phyloP scores from a whole-genome alignment of 2,888 invertebrate species.

The Brenthis daphne region DNA sequence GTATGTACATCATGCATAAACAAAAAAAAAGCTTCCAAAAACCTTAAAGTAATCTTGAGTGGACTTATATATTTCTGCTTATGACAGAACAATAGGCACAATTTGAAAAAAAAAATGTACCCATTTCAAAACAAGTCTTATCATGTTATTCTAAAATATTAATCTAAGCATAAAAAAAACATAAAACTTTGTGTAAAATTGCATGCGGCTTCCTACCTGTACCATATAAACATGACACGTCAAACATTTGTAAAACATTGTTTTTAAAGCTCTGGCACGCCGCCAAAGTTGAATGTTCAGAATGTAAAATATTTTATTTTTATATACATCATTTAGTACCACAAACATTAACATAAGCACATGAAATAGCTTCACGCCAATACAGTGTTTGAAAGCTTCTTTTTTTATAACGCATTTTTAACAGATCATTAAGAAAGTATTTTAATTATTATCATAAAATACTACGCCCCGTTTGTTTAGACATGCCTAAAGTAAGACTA shows the following conservation, averaged over 20 bases:
- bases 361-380: constrained; percentile 21
- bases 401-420: constrained; percentile 15
- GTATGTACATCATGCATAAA: too few relatives aligned
- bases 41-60: neutral
- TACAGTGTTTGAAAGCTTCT: constrained; percentile 9
- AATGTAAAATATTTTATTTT: constrained; percentile 43
- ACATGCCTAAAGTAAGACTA: neutral
- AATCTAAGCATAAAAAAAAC: constrained; percentile 13
- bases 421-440: constrained; percentile 11
- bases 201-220: constrained; percentile 23
- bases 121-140: constrained; percentile 5
- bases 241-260: constrained; percentile 41
- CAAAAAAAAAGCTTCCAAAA: too few relatives aligned
- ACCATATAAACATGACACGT: constrained; percentile 33
- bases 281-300: constrained; percentile 40
- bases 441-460: neutral
- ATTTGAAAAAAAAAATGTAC: neutral
- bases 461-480: neutral
- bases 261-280: constrained; percentile 41
- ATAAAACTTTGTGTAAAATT: constrained; percentile 16
- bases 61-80: neutral
- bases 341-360: constrained; percentile 33
- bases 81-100: neutral
- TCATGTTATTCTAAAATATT: constrained; percentile 1
- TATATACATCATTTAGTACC: constrained; percentile 39